These are phyloP conservation scores for Sarcophaga peregrina DNA, from an alignment of 1,140 invertebrate species.

Conservation along the genomic window DNA sequence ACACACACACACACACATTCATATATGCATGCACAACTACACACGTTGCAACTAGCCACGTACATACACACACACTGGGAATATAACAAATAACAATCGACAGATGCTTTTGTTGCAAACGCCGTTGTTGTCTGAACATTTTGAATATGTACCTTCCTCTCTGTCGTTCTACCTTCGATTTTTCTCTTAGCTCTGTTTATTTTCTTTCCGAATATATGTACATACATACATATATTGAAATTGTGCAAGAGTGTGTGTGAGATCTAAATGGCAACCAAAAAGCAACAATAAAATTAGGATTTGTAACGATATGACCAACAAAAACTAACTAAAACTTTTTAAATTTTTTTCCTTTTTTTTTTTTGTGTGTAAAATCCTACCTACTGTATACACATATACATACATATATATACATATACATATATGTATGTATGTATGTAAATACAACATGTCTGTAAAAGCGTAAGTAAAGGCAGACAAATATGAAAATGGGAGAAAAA, in stretches of 20 bases:
- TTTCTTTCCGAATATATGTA: no score
- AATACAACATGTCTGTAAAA: no score
- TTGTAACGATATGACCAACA: background rate
- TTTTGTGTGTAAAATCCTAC: background rate
- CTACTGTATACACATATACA: no score
- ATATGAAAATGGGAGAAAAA: background rate
- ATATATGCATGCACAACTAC: background rate
- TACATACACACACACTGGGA: background rate
- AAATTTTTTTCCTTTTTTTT: no score
- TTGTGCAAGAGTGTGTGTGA: background rate
- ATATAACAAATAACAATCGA: constrained; percentile 34
- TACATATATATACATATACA: no score
- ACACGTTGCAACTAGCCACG: background rate
- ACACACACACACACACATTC: background rate
- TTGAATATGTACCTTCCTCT: background rate
- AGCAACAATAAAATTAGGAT: background rate
- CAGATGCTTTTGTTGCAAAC: background rate
- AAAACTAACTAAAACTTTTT: background rate
- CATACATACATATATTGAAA: background rate
- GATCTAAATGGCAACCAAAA: background rate
- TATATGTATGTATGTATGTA: no score
- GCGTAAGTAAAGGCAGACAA: background rate
- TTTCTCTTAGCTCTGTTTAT: background rate
- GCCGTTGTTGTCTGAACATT: background rate
- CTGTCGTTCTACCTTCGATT: background rate